A percentile compares a stretch with the other conserved stretches of the same genome.
Conservation (phyloP, 2,888 invertebrate genomes). For the Leptinotarsa rubiginosa region DNA sequence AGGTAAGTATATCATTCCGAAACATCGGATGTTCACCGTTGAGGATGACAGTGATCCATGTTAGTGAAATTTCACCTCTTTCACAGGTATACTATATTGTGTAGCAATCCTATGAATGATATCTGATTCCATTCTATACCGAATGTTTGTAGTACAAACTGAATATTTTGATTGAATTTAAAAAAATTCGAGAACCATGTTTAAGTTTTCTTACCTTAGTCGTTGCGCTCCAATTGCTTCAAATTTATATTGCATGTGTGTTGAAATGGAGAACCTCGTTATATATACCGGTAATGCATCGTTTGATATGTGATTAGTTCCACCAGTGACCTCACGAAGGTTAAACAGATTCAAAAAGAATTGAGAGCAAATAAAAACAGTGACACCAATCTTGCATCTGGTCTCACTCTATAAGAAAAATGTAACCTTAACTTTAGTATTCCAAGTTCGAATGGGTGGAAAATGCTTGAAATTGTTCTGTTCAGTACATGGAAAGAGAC, state of each 20-base stretch:
- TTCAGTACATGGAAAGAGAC: no score
- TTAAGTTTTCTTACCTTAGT: neutral
- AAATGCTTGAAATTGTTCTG: no score
- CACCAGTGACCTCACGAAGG: neutral
- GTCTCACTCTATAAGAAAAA: neutral
- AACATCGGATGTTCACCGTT: no score
- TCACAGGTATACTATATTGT: no score
- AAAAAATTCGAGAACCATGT: neutral
- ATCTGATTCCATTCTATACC: no score
- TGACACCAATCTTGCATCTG: neutral
- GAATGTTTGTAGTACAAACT: no score
- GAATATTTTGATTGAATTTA: neutral
- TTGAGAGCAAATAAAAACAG: neutral
- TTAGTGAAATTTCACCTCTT: no score
- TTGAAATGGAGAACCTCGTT: neutral
- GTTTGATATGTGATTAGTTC: slow-evolving; percentile 6
- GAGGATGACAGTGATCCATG: no score
- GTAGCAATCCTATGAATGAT: no score
- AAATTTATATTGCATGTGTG: slow-evolving; percentile 1
- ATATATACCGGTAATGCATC: neutral
- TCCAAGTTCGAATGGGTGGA: no score
- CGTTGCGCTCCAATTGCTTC: neutral
- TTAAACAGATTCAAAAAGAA: neutral
- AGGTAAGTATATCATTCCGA: no score
- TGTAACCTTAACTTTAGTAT: no score